Percentiles rank a stretch among this genome's conserved stretches.
phyloP scores from a whole-genome alignment of 1,140 invertebrate genomes.

The Aphidius gifuensis region DNA sequence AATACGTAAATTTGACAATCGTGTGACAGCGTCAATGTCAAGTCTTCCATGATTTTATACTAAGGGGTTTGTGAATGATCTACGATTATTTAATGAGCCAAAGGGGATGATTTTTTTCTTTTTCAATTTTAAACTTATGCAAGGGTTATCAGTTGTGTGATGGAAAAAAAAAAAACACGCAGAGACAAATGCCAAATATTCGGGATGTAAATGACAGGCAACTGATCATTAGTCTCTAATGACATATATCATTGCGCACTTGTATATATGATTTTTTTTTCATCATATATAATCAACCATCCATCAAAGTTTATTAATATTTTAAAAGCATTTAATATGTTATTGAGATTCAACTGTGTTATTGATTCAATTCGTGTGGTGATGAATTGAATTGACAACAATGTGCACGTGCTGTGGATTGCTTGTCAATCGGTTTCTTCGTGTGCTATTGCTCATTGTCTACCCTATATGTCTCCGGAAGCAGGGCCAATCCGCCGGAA shows the following conservation, averaged over 20 bases:
- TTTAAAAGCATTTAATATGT: too few relatives aligned
- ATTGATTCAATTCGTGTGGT: constrained; percentile 13
- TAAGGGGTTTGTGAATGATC: constrained; percentile 31
- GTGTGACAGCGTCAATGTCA: constrained; percentile 7
- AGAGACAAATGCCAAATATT: constrained; percentile 13
- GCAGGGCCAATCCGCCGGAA: constrained; percentile 55
- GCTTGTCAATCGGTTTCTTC: constrained; percentile 8
- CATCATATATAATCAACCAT: too few relatives aligned
- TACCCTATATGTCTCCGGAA: constrained; percentile 58
- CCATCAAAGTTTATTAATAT: too few relatives aligned
- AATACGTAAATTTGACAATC: neutral
- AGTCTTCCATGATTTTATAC: too few relatives aligned
- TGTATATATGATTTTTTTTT: neutral
- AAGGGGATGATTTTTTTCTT: constrained; percentile 36
- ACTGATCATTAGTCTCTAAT: constrained; percentile 16
- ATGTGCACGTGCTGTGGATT: constrained; percentile 24
- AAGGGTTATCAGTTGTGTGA: constrained; percentile 10
- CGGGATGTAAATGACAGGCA: constrained; percentile 23
- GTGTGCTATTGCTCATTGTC: constrained; percentile 45
- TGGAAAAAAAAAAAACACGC: neutral
- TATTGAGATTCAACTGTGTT: too few relatives aligned
- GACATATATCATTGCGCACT: neutral
- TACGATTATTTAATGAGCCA: constrained; percentile 42
- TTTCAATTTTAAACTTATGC: constrained; percentile 8
- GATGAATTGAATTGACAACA: constrained; percentile 11